Evolutionary conservation across 2,888 invertebrate species (phyloP), one percentile per base, ranked within the genome.

Genomic region (Cerastoderma edule): DNA sequence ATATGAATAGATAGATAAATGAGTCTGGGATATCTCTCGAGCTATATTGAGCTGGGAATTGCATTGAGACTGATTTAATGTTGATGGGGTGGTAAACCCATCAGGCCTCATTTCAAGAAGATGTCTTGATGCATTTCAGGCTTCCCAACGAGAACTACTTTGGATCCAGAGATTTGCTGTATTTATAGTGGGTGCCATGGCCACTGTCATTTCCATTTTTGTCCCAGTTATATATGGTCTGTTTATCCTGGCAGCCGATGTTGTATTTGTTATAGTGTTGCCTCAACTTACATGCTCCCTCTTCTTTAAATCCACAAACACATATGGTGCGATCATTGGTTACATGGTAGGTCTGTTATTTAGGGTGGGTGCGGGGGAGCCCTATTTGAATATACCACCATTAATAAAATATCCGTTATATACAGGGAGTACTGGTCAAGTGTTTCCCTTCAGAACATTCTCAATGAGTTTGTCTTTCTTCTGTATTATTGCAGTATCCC

Each of bases 381-480:
- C 95, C 69, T 93, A 97, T 87, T 94, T 99, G 91, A 95, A 96
- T 0, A 94, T 99, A 67, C 95, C 96, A 0, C 95, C 98, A 0
- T 93, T 97, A 63, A 96, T 99, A 83, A 95, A 96, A 91, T 99
- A 95, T 93, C 98, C 98, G 0, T 92, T 90, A 84, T 94, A 92
- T 87, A 96, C 96, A 89, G 87, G 87, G 94, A 94, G 65, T 6
- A 90, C 87, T 0, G 92, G 93, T 6, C 99, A 99, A 93, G 94
- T 96, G 90, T 99, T 99, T 93, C 99, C 99, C 28, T 99, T 98
- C 94, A 94, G 98, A 85, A 98, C 98, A 39, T 95, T 98, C 95
- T 96, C 98, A 50, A 99, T 99, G 98, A 85, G 96, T 68, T 90
- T 96, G 86, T 98, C 98, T 8, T 73, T 85, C 16, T 19, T 76